Evolutionary conservation across 1,140 invertebrate genomes (phyloP), one percentile per base, ranked within the genome.

Genomic region (Caerostris darwini): DNA sequence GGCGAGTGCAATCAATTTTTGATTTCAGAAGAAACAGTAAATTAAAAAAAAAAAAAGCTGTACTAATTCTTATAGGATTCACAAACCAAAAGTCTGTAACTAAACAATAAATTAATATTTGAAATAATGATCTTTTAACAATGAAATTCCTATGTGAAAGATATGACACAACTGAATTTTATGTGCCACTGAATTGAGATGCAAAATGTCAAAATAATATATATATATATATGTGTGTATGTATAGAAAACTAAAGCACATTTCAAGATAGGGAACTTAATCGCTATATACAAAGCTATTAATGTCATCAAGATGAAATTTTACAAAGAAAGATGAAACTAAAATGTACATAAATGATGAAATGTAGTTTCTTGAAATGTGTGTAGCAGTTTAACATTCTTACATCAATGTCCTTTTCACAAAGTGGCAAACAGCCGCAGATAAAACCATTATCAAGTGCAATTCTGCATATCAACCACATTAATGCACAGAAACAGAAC

Each of bases 241-340:
- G 34, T 34, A 34, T 12, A 77, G 12, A 85, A 85, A 85, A 85
- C 83, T 85, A 57, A 85, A 85, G 57, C 83, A 85, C 83, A 85
- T 85, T 85, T 85, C 83, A 58, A 85, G 34, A 50, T 58, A 77
- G 83, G 17, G 71, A 94, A 94, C 85, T 59, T 19, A 94, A 89
- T 34, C 64, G 86, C 92, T 94, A 94, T 94, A 59, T 94, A 94
- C 92, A 94, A 92, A 94, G 67, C 92, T 61, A 88, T 94, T 34
- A 58, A 89, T 94, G 53, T 12, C 83, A 54, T 67, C 17, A 58
- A 88, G 92, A 94, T 94, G 86, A 71, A 94, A 88, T 64, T 94
- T 77, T 94, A 94, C 92, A 94, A 94, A 77, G 86, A 94, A 94
- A 87, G 67, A 94, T 94, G 92, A 94, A 94, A 94, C 85, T 58